Percentiles rank a stretch among this genome's conserved stretches.
Evolutionary conservation across 1,140 invertebrate genomes (phyloP).

Genomic region (Trichonephila clavata): DNA sequence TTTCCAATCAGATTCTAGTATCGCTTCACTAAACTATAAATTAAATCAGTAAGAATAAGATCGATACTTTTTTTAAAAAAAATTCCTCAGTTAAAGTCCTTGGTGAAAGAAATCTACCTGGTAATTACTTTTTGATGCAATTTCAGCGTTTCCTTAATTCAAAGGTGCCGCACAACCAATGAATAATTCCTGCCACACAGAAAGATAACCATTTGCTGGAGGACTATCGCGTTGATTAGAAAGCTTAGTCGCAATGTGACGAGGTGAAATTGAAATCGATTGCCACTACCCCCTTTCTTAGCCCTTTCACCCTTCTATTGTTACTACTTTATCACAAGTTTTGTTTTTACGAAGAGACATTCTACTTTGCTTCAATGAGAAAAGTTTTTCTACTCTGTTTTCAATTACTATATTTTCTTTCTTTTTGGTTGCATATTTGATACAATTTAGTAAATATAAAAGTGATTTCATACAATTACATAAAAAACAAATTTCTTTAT

Average conservation of each 20-base stretch:
- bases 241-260: conserved; percentile 44
- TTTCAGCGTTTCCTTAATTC: conserved; percentile 59
- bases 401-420: no score
- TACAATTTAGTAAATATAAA: no score
- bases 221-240: conserved; percentile 59
- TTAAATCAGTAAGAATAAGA: no score
- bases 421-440: no score
- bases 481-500: no score
- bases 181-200: conserved; percentile 19
- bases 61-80: no score
- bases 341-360: neutral
- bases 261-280: conserved; percentile 56
- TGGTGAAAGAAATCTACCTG: conserved; percentile 51
- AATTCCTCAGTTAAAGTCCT: no score
- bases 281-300: neutral
- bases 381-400: no score
- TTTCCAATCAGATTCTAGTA: no score
- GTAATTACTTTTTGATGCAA: conserved; percentile 73
- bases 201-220: conserved; percentile 31
- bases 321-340: neutral
- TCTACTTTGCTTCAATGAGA: neutral
- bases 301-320: neutral
- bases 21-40: no score
- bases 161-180: conserved; percentile 44
- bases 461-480: no score